phyloP scores from a whole-genome alignment of 2,888 invertebrate genomes.

The Hermaeophaga mercurialis region DNA sequence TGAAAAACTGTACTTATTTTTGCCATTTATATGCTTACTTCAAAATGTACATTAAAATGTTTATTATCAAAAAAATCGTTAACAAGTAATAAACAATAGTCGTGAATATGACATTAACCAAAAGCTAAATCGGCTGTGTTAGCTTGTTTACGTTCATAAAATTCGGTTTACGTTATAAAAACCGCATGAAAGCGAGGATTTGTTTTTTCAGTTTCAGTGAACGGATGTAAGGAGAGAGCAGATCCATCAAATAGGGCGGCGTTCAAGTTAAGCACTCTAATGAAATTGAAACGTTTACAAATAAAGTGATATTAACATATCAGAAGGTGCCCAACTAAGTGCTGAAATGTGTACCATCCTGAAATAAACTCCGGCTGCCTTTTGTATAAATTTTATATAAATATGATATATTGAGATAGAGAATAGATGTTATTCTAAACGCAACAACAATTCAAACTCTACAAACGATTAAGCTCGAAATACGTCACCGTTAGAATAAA shows the following conservation, averaged over 20 bases:
- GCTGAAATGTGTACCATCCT: slow-evolving; percentile 14
- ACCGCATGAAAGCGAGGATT: slow-evolving; percentile 28
- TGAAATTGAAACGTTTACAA: slow-evolving; percentile 20
- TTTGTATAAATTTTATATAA: background rate
- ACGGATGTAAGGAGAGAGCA: slow-evolving; percentile 18
- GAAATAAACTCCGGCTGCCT: slow-evolving; percentile 11
- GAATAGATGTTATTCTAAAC: no score
- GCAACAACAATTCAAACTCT: no score
- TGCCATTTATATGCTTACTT: no score
- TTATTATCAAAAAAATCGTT: slow-evolving; percentile 4
- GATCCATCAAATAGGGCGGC: slow-evolving; percentile 22
- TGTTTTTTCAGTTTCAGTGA: slow-evolving; percentile 27
- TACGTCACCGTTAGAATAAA: no score
- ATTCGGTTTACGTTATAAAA: slow-evolving; percentile 28
- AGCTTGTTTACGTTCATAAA: slow-evolving; percentile 27
- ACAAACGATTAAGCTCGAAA: no score
- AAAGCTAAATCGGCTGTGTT: slow-evolving; percentile 20
- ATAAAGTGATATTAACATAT: slow-evolving; percentile 19
- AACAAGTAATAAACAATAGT: slow-evolving; percentile 25
- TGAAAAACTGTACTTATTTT: no score
- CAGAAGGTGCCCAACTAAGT: slow-evolving; percentile 21
- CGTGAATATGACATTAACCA: slow-evolving; percentile 17
- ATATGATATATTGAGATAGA: no score
- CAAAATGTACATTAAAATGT: no score
- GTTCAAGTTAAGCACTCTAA: background rate